Evolutionary conservation across 2,888 invertebrate species (phyloP).

Genomic region (Folsomia manolachei): DNA sequence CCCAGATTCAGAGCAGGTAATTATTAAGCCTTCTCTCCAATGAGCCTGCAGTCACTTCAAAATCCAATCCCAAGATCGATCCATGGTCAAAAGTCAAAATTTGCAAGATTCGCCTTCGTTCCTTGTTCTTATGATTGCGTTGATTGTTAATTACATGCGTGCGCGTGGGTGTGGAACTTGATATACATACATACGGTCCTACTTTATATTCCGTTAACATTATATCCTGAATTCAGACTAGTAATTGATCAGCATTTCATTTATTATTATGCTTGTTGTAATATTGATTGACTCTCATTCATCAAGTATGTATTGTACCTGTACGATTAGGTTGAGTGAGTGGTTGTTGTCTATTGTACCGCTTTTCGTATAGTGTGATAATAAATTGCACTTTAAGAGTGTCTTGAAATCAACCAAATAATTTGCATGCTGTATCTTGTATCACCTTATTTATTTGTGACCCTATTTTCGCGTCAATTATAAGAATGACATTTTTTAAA

Average conservation of each 20-base stretch:
- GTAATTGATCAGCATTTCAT: background rate
- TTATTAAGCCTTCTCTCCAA: slow-evolving; percentile 14
- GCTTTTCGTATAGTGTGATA: slow-evolving; percentile 1
- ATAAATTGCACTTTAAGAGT: slow-evolving; percentile 2
- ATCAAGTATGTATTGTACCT: slow-evolving; percentile 3
- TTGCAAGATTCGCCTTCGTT: too few relatives aligned
- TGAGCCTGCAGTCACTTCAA: background rate
- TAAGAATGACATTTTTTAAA: background rate
- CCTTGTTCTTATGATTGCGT: too few relatives aligned
- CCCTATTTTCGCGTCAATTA: background rate
- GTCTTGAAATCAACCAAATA: background rate
- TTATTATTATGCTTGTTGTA: background rate
- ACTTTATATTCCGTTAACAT: too few relatives aligned
- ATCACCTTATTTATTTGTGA: background rate
- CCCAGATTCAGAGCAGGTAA: slow-evolving; percentile 51
- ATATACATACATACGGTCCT: too few relatives aligned
- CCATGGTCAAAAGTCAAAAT: background rate
- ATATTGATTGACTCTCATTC: background rate
- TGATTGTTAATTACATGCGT: background rate
- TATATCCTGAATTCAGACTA: too few relatives aligned
- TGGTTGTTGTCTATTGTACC: slow-evolving; percentile 2
- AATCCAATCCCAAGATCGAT: background rate
- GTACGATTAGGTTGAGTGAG: slow-evolving; percentile 27
- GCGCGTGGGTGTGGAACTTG: background rate
- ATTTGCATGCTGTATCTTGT: background rate